Base-by-base conservation (phyloP, 2,888 invertebrate genomes). In the Notodonta dromedarius region DNA sequence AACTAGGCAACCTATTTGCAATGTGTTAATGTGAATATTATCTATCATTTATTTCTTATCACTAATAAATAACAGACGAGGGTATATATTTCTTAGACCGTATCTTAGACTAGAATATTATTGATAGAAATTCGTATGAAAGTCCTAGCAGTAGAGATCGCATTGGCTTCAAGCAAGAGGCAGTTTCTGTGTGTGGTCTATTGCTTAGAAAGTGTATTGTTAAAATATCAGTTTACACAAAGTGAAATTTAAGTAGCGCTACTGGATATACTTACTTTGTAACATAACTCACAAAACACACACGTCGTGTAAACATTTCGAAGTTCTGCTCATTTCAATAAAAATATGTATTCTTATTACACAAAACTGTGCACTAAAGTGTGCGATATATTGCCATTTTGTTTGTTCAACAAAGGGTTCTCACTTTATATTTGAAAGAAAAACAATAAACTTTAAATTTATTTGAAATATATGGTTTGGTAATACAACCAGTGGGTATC, bases 321-420 rank as follows among this genome's bases (percentile, higher is more conserved):
- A 2, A n/a, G 39, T 39, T 14, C 8, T 39, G 54, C 54, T 54
- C 39, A 54, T 54, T 54, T 54, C 14, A 54, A 54, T 54, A 54
- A 39, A 24, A 54, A n/a, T 14, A 39, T 54, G 8, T 54, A 39
- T 39, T 39, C 54, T 54, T 54, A 54, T 54, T 54, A 54, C 54
- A 54, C 35, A 39, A 54, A 54, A 54, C 54, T 14, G 54, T 54
- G 39, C 14, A 39, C n/a, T 54, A 39, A 54, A 39, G 54, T 9
- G 24, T 39, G 39, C 5, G 5, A 54, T 39, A 39, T 54, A 54
- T 54, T 54, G 54, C 54, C 54, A 24, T 11, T n/a, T 39, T 14
- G 53, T 54, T 54, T 39, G 54, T 54, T 39, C 54, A 54, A 39
- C 54, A 54, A 54, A 54, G 54, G 39, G 39, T 39, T n/a, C 39